A percentile compares a stretch with the other conserved stretches of the same genome.
phyloP scores from a whole-genome alignment of 2,797 vertebrate genomes.

The Adelosebastes latens region DNA sequence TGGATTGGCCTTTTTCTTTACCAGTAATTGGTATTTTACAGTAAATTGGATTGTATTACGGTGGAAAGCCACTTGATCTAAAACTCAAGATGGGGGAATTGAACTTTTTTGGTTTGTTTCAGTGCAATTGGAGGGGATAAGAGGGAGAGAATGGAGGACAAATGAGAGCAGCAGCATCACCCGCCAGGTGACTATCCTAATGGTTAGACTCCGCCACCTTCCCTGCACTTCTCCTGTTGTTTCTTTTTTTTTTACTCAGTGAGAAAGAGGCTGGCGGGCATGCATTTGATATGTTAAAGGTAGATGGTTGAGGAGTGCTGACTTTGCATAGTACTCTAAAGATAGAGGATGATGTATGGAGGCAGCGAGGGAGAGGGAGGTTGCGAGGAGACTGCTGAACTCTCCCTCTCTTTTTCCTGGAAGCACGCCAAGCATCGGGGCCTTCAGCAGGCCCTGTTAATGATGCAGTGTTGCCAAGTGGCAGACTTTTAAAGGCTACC shows the following conservation, averaged over 20 bases:
- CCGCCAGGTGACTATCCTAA: constrained; percentile 52
- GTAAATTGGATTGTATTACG: constrained; percentile 43
- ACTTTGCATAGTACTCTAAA: constrained; percentile 77
- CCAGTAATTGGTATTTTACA: constrained; percentile 60
- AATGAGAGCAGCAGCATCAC: constrained; percentile 15
- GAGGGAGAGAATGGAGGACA: neutral
- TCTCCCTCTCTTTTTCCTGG: constrained; percentile 47
- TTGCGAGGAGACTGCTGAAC: constrained; percentile 13
- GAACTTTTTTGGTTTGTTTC: constrained; percentile 22
- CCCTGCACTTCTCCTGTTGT: constrained; percentile 43
- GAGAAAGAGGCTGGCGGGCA: constrained; percentile 69
- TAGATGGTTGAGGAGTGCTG: constrained; percentile 77
- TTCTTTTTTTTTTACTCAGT: constrained; percentile 26
- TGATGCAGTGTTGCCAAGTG: constrained; percentile 71
- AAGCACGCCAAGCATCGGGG: constrained; percentile 63
- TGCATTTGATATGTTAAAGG: constrained; percentile 78
- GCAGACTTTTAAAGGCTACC: constrained; percentile 73
- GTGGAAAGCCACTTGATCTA: constrained; percentile 34
- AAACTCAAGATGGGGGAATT: constrained; percentile 21
- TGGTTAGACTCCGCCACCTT: constrained; percentile 32
- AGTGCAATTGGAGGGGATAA: neutral
- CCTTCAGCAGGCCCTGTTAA: constrained; percentile 72
- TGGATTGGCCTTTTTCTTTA: constrained; percentile 4
- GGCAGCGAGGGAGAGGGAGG: neutral
- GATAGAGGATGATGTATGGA: constrained; percentile 60